Conservation (phyloP, 1,140 invertebrate genomes). For the Episyrphus balteatus region DNA sequence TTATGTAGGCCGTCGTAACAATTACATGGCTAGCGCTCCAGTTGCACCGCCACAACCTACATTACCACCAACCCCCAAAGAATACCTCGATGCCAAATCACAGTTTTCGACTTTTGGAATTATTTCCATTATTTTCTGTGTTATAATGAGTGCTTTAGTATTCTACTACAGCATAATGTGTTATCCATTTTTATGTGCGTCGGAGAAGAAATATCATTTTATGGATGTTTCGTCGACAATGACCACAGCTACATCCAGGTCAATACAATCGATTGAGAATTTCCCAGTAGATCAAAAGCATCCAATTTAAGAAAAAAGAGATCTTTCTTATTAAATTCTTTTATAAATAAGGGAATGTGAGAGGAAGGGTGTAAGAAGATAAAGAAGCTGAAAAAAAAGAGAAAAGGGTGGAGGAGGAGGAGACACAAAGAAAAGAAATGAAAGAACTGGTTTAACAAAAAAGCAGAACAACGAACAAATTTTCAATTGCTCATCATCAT, state of each 20-base stretch:
- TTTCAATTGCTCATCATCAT: too few species aligned
- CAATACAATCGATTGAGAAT: constrained; percentile 33
- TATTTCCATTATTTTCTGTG: constrained; percentile 41
- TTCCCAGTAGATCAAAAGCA: constrained; percentile 31
- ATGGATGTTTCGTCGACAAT: constrained; percentile 44
- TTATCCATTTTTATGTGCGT: constrained; percentile 47
- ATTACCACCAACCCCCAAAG: constrained; percentile 27
- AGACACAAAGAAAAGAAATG: too few species aligned
- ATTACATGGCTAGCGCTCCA: constrained; percentile 9
- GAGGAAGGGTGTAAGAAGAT: too few species aligned
- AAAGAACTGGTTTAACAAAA: too few species aligned
- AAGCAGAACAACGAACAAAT: too few species aligned
- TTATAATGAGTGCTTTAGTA: constrained; percentile 41
- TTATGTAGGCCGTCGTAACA: constrained; percentile 1
- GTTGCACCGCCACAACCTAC: constrained; percentile 12
- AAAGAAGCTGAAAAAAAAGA: too few species aligned
- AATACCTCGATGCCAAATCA: constrained; percentile 29
- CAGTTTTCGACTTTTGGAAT: constrained; percentile 49
- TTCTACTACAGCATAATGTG: constrained; percentile 50
- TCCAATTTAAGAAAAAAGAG: constrained; percentile 2
- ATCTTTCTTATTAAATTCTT: too few species aligned
- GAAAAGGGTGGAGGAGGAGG: too few species aligned
- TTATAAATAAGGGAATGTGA: too few species aligned
- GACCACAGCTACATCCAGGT: constrained; percentile 32
- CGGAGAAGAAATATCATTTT: constrained; percentile 47